Evolutionary conservation across 2,797 vertebrate species (phyloP), one percentile per base, ranked within the genome.

Genomic region (Intellagama lesueurii): DNA sequence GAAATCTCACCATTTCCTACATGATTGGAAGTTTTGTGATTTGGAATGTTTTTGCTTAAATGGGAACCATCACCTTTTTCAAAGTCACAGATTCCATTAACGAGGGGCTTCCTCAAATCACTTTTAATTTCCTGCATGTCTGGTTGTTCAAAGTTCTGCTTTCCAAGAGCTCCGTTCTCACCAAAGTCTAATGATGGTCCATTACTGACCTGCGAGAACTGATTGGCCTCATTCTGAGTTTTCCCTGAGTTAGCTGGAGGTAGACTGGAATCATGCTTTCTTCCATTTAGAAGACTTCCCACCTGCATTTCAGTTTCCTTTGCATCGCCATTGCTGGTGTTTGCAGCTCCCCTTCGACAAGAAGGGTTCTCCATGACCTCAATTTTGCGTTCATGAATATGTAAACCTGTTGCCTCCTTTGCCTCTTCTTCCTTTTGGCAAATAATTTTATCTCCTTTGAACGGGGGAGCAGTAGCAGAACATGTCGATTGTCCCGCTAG

Each of bases 241-340:
- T 99, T 99, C 98, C 99, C 99, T 99, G 99, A 99, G 99, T 98
- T 98, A 98, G 98, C 98, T 97, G 98, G 99, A 99, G 98, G 99
- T 99, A 99, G 98, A 98, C 98, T 98, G 83, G 98, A 98, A 98
- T 99, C 98, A 96, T 98, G 99, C 97, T 98, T 99, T 98, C 98
- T 98, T 96, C 99, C 99, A 84, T 99, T 99, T 95, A 99, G 97
- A 97, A 99, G 98, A 98, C 98, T 99, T 96, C 98, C 98, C 93
- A 96, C 95, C 92, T 97, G 96, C 88, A 96, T 96, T 91, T 98
- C 97, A 93, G 92, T 97, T 94, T 98, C 98, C 91, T 96, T 98
- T 83, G 98, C 96, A 69, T 98, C 98, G 44, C 99, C 99, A 79
- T 99, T 99, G 97, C 99, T 99, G 96, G 99, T 98, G 97, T 97